A percentile compares a stretch with the other conserved stretches of the same genome.
Conservation (phyloP, 2,888 invertebrate genomes). For the Plagodis dolabraria region DNA sequence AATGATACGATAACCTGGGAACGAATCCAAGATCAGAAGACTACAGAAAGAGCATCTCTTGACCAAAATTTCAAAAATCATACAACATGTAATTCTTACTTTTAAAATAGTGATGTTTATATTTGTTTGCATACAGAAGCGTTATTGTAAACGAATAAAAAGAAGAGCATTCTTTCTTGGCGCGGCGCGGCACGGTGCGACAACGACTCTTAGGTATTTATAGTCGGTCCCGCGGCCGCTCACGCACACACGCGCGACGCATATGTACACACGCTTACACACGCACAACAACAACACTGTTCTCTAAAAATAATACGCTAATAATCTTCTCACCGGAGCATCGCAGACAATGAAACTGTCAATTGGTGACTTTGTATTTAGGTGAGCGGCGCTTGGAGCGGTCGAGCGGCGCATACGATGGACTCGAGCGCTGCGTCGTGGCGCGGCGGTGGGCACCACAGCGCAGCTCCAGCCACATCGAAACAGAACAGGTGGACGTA, state of each 20-base stretch:
- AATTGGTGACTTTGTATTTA: slow-evolving; percentile 15
- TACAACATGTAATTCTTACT: too few species aligned
- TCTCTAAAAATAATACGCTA: slow-evolving; percentile 56
- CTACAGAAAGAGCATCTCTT: too few species aligned
- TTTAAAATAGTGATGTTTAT: background rate
- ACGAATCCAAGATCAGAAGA: too few species aligned
- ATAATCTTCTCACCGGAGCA: slow-evolving; percentile 48
- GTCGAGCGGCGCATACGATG: background rate
- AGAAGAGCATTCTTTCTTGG: slow-evolving; percentile 19
- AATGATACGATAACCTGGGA: too few species aligned
- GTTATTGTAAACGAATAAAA: slow-evolving; percentile 14
- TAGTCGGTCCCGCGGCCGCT: slow-evolving; percentile 88
- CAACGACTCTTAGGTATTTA: slow-evolving; percentile 34
- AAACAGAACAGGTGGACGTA: background rate
- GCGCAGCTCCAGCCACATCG: too few species aligned
- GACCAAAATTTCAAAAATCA: too few species aligned
- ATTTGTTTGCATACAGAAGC: slow-evolving; percentile 7
- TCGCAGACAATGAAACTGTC: slow-evolving; percentile 27
- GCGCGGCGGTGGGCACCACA: too few species aligned
- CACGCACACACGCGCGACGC: slow-evolving; percentile 52
- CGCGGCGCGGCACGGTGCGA: slow-evolving; percentile 11
- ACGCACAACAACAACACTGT: slow-evolving; percentile 51
- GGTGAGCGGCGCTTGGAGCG: slow-evolving; percentile 4
- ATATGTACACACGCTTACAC: slow-evolving; percentile 38
- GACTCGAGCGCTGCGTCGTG: background rate